These are phyloP conservation scores for Daktulosphaira vitifoliae DNA, from an alignment of 1,140 invertebrate species.

Conservation along the genomic window DNA sequence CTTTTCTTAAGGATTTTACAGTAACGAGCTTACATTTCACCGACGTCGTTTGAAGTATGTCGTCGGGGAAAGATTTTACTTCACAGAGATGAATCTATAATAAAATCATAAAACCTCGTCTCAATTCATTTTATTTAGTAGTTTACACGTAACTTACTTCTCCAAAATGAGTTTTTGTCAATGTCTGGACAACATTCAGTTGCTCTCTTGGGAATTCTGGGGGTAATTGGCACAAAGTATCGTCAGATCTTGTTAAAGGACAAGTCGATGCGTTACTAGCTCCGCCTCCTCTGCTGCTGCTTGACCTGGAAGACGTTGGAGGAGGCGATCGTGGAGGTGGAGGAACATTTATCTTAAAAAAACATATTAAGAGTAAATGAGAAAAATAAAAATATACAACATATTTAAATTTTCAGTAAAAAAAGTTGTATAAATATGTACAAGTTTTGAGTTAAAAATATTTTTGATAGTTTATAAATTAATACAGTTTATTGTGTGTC, in stretches of 20 bases:
- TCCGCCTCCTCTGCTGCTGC: slow-evolving; percentile 28
- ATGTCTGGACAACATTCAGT: slow-evolving; percentile 65
- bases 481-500: too few relatives aligned
- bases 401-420: too few relatives aligned
- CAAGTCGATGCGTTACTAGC: slow-evolving; percentile 28
- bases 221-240: slow-evolving; percentile 19
- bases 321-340: slow-evolving; percentile 39
- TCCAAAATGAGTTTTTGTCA: slow-evolving; percentile 71
- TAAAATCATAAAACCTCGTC: background rate
- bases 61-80: slow-evolving; percentile 50
- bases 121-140: too few relatives aligned
- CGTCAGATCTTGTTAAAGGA: slow-evolving; percentile 12
- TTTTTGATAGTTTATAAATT: too few relatives aligned
- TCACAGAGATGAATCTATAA: slow-evolving; percentile 62
- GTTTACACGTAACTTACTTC: slow-evolving; percentile 48
- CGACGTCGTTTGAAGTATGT: slow-evolving; percentile 37
- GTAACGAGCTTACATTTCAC: slow-evolving; percentile 56
- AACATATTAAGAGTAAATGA: too few relatives aligned
- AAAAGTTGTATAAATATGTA: too few relatives aligned
- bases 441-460: too few relatives aligned
- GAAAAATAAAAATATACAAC: too few relatives aligned
- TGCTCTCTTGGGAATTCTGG: slow-evolving; percentile 45
- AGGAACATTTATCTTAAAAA: slow-evolving; percentile 36
- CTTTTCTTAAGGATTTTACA: slow-evolving; percentile 61
- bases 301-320: slow-evolving; percentile 36